Percentiles rank a stretch among this genome's conserved stretches.
These are phyloP conservation scores for Sycophila sp. DNA, from an alignment of 1,140 invertebrate species.

Conservation along the genomic window DNA sequence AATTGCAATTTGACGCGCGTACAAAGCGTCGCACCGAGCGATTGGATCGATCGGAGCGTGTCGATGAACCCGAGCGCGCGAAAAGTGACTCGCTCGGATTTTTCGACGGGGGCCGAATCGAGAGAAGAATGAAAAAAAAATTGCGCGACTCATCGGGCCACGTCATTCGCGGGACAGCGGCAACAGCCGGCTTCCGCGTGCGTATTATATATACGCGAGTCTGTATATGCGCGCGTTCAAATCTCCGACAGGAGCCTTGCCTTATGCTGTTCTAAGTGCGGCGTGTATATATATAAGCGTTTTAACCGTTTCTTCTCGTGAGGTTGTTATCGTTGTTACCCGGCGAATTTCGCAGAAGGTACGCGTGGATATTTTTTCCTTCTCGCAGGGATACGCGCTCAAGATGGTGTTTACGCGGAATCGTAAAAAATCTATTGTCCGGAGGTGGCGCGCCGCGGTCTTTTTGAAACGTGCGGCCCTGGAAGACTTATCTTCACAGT, in stretches of 20 bases:
- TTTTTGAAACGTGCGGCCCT: too few species aligned
- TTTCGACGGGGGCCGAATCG: too few species aligned
- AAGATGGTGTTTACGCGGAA: too few species aligned
- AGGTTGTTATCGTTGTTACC: slow-evolving; percentile 8
- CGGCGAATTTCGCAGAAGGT: not conserved
- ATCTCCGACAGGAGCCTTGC: not conserved
- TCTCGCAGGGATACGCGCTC: too few species aligned
- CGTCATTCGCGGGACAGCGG: not conserved
- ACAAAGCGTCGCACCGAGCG: too few species aligned
- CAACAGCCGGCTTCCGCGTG: not conserved
- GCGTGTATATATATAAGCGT: not conserved
- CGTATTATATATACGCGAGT: not conserved
- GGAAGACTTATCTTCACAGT: too few species aligned
- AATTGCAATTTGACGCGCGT: not conserved
- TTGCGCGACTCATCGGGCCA: slow-evolving; percentile 10
- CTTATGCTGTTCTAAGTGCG: too few species aligned
- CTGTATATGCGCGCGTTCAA: not conserved
- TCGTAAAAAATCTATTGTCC: too few species aligned
- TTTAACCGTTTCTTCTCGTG: not conserved
- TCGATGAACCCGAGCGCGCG: not conserved
- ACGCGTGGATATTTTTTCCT: not conserved
- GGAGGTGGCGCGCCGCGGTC: too few species aligned
- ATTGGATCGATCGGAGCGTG: not conserved
- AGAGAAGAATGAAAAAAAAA: not conserved
- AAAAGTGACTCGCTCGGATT: not conserved